These are phyloP conservation scores for Zaprionus lachaisei DNA, from an alignment of 1,140 invertebrate genomes.

Conservation along the genomic window DNA sequence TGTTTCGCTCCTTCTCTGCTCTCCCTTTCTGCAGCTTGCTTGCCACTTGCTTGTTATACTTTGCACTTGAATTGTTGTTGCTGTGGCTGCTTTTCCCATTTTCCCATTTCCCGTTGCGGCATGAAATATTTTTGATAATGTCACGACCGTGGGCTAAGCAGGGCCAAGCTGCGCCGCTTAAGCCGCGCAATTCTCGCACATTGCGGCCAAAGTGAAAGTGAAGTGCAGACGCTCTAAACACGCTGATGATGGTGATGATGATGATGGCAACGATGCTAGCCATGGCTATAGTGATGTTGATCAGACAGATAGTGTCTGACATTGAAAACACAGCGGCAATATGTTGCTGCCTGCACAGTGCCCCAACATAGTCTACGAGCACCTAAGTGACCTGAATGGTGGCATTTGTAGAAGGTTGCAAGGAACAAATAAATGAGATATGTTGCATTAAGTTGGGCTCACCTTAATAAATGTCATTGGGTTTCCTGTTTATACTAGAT, in stretches of 20 bases:
- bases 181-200: conserved; percentile 46
- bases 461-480: too few relatives aligned
- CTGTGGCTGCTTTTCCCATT: conserved; percentile 1
- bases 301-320: conserved; percentile 5
- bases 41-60: conserved; percentile 13
- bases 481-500: too few relatives aligned
- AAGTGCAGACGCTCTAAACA: conserved; percentile 24
- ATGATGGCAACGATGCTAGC: neutral
- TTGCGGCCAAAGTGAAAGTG: conserved; percentile 32
- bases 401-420: too few relatives aligned
- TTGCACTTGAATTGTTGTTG: conserved; percentile 28
- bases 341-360: neutral
- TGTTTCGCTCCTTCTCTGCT: neutral
- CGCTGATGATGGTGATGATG: neutral
- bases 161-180: conserved; percentile 43
- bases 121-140: conserved; percentile 52
- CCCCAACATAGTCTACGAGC: too few relatives aligned
- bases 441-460: too few relatives aligned
- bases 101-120: conserved; percentile 30
- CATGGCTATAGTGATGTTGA: neutral
- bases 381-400: too few relatives aligned
- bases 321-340: neutral
- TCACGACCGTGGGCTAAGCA: conserved; percentile 51
- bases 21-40: conserved; percentile 16
- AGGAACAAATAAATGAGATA: too few relatives aligned